Evolutionary conservation across 1,140 invertebrate species (phyloP).

Genomic region (Tetramorium simillimum): DNA sequence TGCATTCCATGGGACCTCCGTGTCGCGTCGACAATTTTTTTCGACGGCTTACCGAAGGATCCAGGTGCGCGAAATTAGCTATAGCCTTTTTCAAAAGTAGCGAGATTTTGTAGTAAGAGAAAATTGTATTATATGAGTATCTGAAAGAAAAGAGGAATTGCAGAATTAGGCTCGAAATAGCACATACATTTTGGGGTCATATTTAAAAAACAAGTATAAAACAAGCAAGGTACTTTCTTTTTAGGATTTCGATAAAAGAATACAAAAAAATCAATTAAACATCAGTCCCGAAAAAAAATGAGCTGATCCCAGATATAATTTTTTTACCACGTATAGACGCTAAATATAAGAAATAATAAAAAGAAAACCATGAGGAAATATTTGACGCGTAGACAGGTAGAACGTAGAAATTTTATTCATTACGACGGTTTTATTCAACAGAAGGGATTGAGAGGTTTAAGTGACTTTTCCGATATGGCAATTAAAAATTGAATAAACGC

Average conservation of each 20-base stretch:
- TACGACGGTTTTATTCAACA: neutral
- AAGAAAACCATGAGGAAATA: neutral
- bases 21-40: constrained; percentile 56
- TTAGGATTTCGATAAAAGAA: neutral
- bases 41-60: neutral
- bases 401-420: neutral
- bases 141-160: neutral
- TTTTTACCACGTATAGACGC: neutral
- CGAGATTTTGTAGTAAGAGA: neutral
- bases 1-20: constrained; percentile 71
- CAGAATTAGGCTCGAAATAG: neutral
- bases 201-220: neutral
- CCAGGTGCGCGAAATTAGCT: constrained; percentile 17
- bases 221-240: neutral
- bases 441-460: neutral
- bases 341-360: neutral
- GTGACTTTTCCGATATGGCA: neutral
- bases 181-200: neutral
- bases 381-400: neutral
- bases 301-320: neutral
- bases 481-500: constrained; percentile 20
- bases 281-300: neutral
- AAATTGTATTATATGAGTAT: neutral
- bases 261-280: neutral
- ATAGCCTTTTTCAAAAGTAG: neutral